These are phyloP conservation scores for Aphaenogaster ashmeadi DNA, from an alignment of 1,140 invertebrate species.

Conservation along the genomic window DNA sequence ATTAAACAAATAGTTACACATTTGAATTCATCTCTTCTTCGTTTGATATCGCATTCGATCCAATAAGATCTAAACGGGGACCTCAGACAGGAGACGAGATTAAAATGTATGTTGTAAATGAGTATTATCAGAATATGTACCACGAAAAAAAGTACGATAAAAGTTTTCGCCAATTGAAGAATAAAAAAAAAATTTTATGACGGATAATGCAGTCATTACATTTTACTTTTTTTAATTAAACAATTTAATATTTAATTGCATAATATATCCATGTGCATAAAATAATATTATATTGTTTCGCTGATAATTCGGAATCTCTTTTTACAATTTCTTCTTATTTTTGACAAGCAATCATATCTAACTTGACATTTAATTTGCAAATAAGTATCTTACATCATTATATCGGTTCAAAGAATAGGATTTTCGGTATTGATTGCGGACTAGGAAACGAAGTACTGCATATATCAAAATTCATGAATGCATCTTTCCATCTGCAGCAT, in stretches of 20 bases:
- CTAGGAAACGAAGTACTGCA: background rate
- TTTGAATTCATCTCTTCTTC: background rate
- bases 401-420: background rate
- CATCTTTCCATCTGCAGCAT: background rate
- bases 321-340: background rate
- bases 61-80: conserved; percentile 12
- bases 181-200: background rate
- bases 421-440: background rate
- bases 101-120: background rate
- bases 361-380: background rate
- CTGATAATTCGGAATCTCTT: too few relatives aligned
- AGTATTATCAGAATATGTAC: conserved; percentile 10
- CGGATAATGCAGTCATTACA: background rate
- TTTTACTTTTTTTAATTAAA: background rate
- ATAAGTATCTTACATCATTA: background rate
- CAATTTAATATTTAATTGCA: background rate
- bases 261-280: background rate
- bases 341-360: background rate
- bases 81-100: background rate
- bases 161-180: background rate
- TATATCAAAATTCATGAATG: conserved; percentile 5
- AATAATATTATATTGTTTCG: background rate
- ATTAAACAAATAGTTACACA: background rate
- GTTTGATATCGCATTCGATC: conserved; percentile 15
- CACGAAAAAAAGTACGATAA: background rate